A percentile compares a stretch with the other conserved stretches of the same genome.
Evolutionary conservation across 2,797 vertebrate genomes (phyloP).

Genomic region (Garrulus glandarius): DNA sequence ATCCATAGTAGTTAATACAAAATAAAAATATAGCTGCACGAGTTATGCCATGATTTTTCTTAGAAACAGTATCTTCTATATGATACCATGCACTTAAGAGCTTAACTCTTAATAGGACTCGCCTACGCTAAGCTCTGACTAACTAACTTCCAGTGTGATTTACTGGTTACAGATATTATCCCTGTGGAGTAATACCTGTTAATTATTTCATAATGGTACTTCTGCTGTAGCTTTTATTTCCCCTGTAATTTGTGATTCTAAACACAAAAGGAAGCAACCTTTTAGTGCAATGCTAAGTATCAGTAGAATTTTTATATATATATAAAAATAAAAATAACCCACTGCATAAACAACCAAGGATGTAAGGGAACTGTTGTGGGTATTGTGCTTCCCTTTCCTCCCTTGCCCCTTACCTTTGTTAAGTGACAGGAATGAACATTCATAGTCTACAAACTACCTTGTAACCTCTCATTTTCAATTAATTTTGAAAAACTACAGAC

Average conservation of each 20-base stretch:
- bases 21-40: constrained; percentile 54
- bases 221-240: constrained; percentile 4
- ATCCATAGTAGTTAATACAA: constrained; percentile 66
- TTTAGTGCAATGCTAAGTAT: constrained; percentile 69
- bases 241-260: constrained; percentile 58
- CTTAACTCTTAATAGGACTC: constrained; percentile 21
- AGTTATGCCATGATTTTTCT: constrained; percentile 34
- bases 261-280: constrained; percentile 51
- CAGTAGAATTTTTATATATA: constrained; percentile 36
- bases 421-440: constrained; percentile 38
- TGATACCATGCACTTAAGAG: constrained; percentile 24
- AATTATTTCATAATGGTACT: background rate
- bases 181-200: background rate
- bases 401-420: background rate
- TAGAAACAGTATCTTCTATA: constrained; percentile 16
- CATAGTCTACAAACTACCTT: background rate
- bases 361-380: constrained; percentile 39
- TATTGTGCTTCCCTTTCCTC: constrained; percentile 14
- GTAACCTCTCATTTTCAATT: background rate
- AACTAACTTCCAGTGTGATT: constrained; percentile 28
- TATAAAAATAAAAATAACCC: constrained; percentile 3
- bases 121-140: constrained; percentile 3
- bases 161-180: background rate
- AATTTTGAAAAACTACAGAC: background rate
- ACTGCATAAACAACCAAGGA: constrained; percentile 58